These are phyloP conservation scores for Bursaphelenchus okinawaensis DNA, from an alignment of 2,888 invertebrate species.

Conservation along the genomic window DNA sequence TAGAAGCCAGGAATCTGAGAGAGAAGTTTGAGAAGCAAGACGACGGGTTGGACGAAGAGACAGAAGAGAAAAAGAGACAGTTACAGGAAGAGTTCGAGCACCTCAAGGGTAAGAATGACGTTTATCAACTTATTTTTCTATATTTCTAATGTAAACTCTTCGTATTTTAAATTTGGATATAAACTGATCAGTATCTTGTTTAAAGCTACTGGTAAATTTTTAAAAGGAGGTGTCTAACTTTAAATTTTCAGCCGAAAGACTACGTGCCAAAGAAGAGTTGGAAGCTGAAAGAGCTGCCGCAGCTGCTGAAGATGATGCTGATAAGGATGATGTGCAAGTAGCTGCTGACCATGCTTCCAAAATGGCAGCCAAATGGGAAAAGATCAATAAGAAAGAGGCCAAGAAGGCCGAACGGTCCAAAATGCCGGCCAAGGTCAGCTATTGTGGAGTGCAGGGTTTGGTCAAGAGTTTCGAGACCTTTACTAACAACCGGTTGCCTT, in stretches of 20 bases:
- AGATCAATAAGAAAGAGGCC: constrained; percentile 57
- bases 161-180: neutral
- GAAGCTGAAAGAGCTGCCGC: constrained; percentile 46
- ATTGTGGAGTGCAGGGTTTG: neutral
- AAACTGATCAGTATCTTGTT: no score
- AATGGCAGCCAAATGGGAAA: constrained; percentile 58
- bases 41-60: constrained; percentile 55
- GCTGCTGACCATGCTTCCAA: constrained; percentile 57
- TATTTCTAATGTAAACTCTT: no score
- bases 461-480: neutral
- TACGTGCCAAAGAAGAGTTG: constrained; percentile 45
- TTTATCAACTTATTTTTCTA: no score
- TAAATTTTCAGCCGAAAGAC: constrained; percentile 43
- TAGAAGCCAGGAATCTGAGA: constrained; percentile 48
- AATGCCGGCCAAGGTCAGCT: constrained; percentile 39
- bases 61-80: constrained; percentile 57
- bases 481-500: neutral
- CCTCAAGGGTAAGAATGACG: constrained; percentile 48
- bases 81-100: constrained; percentile 58
- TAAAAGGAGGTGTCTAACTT: neutral
- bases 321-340: constrained; percentile 40
- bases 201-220: no score
- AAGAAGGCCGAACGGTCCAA: constrained; percentile 56
- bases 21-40: constrained; percentile 58
- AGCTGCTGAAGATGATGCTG: constrained; percentile 29